Evolutionary conservation across 1,140 invertebrate species (phyloP), one percentile per base, ranked within the genome.

Genomic region (Neodiprion fabricii): DNA sequence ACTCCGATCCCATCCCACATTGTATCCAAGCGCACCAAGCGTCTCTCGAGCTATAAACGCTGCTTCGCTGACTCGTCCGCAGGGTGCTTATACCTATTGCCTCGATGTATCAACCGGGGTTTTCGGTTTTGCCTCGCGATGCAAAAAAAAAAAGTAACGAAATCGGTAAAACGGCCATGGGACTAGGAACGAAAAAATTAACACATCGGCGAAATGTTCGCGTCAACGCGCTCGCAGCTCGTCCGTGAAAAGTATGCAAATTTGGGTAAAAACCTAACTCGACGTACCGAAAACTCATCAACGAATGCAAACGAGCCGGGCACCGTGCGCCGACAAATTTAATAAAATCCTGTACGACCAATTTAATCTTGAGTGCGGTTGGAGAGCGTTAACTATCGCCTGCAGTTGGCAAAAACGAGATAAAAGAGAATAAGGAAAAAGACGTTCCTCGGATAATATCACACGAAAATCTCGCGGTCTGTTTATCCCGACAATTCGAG

Each of bases 311-410:
- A 87, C 82, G 85, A 87, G 82, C 53, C 53, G 5, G 11, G 77
- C 80, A 81, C 85, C 82, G 80, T 83, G 5, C 83, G 85, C 82
- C 83, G 84, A 85, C 83, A 85, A 87, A 87, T 87, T 87, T 87
- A 85, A 85, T 86, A 85, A 85, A 86, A 85, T 85, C 82, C 79
- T 83, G 79, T 82, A 84, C 84, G 84, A 83, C 79, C 84, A 85
- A 87, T 87, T 61, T 86, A 85, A 79, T 83, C 83, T 81, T 78
- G 72, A 76, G 76, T 76, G 78, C 75, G 78, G 79, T 83, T 84
- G 83, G 82, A 83, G 83, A 74, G 67, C 53, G 53, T 61, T 61
- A 61, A 61, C 11, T 61, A 17, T 61, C 53, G n/a, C n/a, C 3
- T 12, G 28, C 2, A 61, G n/a, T 17, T 61, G 7, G 53, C 11